A percentile compares a stretch with the other conserved stretches of the same genome.
Conservation (phyloP, 2,888 invertebrate species). For the Heliconius erato region DNA sequence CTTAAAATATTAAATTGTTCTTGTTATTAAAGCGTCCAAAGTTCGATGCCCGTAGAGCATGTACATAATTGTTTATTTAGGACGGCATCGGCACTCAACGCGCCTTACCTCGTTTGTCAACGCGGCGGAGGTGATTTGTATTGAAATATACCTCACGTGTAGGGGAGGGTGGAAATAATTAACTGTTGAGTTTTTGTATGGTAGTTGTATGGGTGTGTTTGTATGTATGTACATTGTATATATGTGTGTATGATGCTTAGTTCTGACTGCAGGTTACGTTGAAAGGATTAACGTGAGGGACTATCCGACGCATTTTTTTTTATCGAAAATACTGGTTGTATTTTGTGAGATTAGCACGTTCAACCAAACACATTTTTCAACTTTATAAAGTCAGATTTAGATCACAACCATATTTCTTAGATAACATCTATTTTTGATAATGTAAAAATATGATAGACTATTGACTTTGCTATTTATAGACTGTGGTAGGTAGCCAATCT, state of each 20-base stretch:
- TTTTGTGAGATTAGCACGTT: not conserved
- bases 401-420: too few species aligned
- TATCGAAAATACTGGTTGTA: not conserved
- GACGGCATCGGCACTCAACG: conserved; percentile 1
- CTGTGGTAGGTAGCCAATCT: too few species aligned
- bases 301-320: not conserved
- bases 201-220: not conserved
- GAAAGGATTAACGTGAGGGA: not conserved
- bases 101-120: conserved; percentile 17
- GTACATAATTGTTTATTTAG: conserved; percentile 23
- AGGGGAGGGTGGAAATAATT: conserved; percentile 26
- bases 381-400: not conserved
- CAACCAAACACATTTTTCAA: not conserved
- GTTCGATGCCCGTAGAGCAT: conserved; percentile 20
- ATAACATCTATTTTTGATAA: too few species aligned
- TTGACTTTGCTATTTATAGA: too few species aligned
- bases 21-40: not conserved
- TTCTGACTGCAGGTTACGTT: not conserved
- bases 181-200: conserved; percentile 13
- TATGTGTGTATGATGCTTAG: not conserved
- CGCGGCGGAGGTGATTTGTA: conserved; percentile 25
- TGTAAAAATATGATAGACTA: too few species aligned
- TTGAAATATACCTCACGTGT: conserved; percentile 9
- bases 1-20: not conserved
- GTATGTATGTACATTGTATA: not conserved